Conservation (phyloP, 2,888 invertebrate genomes). For the Callyntrura sp. region DNA sequence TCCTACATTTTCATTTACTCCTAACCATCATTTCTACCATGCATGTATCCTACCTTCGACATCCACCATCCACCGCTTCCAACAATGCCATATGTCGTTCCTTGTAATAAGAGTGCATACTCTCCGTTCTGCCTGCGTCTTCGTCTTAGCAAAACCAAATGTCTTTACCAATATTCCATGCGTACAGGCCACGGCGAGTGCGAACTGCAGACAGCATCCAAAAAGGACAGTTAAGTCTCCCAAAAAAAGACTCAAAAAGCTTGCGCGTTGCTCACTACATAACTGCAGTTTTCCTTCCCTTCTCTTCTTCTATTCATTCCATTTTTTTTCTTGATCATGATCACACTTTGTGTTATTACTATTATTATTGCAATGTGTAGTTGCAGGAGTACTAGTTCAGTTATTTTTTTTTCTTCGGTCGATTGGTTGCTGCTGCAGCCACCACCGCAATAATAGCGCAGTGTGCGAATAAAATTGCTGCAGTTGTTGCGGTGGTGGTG, state of each 20-base stretch:
- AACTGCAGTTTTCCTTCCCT: slow-evolving; percentile 21
- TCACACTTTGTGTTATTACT: neutral
- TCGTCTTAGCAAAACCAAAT: neutral
- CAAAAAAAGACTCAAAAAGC: neutral
- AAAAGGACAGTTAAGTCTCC: neutral
- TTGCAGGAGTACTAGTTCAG: neutral
- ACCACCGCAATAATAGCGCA: neutral
- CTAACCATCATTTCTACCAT: neutral
- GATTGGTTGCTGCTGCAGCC: neutral
- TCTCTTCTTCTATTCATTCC: slow-evolving; percentile 6
- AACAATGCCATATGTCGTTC: slow-evolving; percentile 19
- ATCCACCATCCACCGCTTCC: slow-evolving; percentile 29
- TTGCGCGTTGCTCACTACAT: neutral
- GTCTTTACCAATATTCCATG: slow-evolving; percentile 8
- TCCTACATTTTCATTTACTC: slow-evolving; percentile 13
- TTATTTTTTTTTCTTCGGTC: slow-evolving; percentile 7
- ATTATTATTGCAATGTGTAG: neutral
- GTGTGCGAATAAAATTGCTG: neutral
- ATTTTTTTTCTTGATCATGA: slow-evolving; percentile 9
- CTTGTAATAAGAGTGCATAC: too few species aligned
- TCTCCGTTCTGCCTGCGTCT: neutral
- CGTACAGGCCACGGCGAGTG: neutral
- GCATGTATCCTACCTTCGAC: slow-evolving; percentile 12
- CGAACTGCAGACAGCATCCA: neutral
- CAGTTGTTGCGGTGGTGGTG: neutral